Evolutionary conservation across 1,140 invertebrate genomes (phyloP).

Genomic region (Gryllus bimaculatus): DNA sequence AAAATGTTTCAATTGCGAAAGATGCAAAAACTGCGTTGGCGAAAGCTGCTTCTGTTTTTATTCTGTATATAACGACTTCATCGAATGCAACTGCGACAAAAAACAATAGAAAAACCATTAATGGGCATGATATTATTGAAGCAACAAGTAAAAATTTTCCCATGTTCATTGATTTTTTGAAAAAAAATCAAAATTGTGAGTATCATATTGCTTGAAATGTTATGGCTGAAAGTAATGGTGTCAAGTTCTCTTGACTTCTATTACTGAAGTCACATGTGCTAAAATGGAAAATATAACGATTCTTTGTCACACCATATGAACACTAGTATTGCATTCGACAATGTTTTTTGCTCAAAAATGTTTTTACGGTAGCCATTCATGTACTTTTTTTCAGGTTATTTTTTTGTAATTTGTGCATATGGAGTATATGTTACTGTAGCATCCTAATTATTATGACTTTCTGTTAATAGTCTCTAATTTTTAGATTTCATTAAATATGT

Average conservation of each 20-base stretch:
- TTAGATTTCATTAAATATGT: neutral
- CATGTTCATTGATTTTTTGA: constrained; percentile 70
- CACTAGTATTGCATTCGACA: neutral
- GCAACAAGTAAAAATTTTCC: constrained; percentile 86
- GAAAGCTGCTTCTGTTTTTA: constrained; percentile 71
- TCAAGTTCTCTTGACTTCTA: neutral
- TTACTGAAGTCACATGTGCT: neutral
- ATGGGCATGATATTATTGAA: constrained; percentile 73
- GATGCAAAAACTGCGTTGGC: constrained; percentile 80
- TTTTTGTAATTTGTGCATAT: too few species aligned
- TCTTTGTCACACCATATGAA: neutral
- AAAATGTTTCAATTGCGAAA: constrained; percentile 69
- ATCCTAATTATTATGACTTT: neutral
- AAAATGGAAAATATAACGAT: neutral
- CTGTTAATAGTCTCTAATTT: neutral
- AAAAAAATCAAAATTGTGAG: constrained; percentile 64
- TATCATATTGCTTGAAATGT: neutral
- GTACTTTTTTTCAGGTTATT: too few species aligned
- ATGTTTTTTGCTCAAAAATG: neutral
- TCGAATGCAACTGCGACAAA: constrained; percentile 68
- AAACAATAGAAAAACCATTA: constrained; percentile 77
- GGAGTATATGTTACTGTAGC: neutral
- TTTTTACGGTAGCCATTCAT: neutral
- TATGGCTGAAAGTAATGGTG: neutral
- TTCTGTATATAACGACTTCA: constrained; percentile 70